phyloP scores from a whole-genome alignment of 2,113 vertebrate species.

The Arenaria interpres region DNA sequence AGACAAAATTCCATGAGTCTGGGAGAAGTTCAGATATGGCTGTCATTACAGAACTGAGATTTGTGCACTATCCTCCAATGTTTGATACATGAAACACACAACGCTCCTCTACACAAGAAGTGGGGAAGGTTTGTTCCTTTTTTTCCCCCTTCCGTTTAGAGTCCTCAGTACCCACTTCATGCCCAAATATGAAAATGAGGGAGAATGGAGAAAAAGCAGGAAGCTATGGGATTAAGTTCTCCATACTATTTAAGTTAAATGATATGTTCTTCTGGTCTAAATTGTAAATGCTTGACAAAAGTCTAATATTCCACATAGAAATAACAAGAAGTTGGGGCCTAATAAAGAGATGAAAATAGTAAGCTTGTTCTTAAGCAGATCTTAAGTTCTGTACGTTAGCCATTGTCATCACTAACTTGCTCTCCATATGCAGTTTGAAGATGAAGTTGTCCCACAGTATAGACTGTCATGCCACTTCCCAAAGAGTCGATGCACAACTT shows the following conservation, averaged over 20 bases:
- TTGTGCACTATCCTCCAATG: not conserved
- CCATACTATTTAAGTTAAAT: not conserved
- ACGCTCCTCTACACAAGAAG: not conserved
- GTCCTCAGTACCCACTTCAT: not conserved
- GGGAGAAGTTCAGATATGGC: not conserved
- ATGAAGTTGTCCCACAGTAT: constrained; percentile 86
- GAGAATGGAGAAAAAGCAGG: not conserved
- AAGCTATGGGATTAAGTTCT: not conserved
- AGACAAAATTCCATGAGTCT: not conserved
- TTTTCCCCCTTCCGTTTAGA: not conserved
- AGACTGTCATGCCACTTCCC: constrained; percentile 96
- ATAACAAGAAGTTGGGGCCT: not conserved
- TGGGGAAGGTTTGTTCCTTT: fast-evolving
- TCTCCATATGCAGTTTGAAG: constrained; percentile 92
- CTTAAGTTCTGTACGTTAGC: not conserved
- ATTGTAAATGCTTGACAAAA: not conserved
- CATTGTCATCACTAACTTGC: constrained; percentile 80
- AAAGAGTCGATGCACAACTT: constrained; percentile 86
- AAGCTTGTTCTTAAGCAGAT: not conserved
- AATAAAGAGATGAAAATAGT: not conserved
- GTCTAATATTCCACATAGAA: not conserved
- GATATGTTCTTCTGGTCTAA: not conserved
- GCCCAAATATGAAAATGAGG: not conserved
- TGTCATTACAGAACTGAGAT: not conserved
- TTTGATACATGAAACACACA: not conserved